Evolutionary conservation across 2,888 invertebrate species (phyloP).

Genomic region (Dilophus febrilis): DNA sequence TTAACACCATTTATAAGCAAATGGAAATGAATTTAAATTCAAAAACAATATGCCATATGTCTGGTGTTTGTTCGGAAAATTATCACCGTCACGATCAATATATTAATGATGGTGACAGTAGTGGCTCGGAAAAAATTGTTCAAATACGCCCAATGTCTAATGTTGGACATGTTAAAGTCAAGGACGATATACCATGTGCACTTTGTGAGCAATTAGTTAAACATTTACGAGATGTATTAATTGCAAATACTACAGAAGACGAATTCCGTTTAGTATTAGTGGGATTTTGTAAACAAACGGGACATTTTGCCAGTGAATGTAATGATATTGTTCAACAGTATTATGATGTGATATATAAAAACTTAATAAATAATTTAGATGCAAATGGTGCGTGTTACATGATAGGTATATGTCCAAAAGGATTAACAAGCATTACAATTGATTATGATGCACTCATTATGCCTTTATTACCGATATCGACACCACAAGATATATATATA

Average conservation of each 20-base stretch:
- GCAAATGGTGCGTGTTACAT: constrained; percentile 50
- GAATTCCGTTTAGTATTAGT: constrained; percentile 52
- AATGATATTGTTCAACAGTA: constrained; percentile 60
- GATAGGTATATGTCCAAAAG: constrained; percentile 34
- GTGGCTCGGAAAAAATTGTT: constrained; percentile 35
- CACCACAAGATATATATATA: constrained; percentile 28
- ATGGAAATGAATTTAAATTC: constrained; percentile 43
- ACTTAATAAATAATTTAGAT: constrained; percentile 48
- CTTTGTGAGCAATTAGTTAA: constrained; percentile 67
- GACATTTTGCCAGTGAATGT: constrained; percentile 57
- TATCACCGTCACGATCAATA: constrained; percentile 52
- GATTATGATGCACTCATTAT: constrained; percentile 32
- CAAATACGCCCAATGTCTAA: constrained; percentile 39
- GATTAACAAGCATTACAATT: constrained; percentile 5
- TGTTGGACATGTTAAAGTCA: constrained; percentile 37
- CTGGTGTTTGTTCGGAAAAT: constrained; percentile 51
- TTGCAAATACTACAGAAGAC: constrained; percentile 67
- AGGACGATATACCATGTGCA: constrained; percentile 60
- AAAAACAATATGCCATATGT: constrained; percentile 52
- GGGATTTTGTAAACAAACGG: constrained; percentile 67
- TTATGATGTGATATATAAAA: constrained; percentile 53
- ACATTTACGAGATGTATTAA: constrained; percentile 57
- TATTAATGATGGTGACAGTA: too few species aligned
- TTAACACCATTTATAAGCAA: constrained; percentile 49
- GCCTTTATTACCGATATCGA: constrained; percentile 39